Base-by-base conservation (phyloP, 1,140 invertebrate species). In the Drosophila rufa region DNA sequence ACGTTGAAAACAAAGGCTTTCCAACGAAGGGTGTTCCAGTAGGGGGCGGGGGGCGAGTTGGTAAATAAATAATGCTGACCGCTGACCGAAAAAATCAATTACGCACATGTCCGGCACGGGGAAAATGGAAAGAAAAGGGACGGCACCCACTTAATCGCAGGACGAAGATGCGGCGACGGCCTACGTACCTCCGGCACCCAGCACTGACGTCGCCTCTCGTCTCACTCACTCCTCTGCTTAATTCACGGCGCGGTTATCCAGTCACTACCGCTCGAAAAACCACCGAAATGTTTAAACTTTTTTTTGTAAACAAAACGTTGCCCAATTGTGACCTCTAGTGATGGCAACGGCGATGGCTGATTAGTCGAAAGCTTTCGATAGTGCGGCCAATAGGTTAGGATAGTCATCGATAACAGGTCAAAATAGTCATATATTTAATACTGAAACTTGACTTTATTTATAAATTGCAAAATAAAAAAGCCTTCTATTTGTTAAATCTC, bases 21-120 rank as follows among this genome's bases (percentile, higher is more conserved):
- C 17, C 30, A 15, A 59, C 17, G 14, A 8, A 11, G n/a, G 15
- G 2, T 8, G 30, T 1, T 33, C 7, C 8, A 33, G 30, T 8
- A 12, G 36, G 3, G n/a, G n/a, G 27, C 27, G 4, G 6, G 27
- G 12, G 25, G 1, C 27, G 33, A 36, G 22, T 56, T 56, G 33
- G 43, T 45, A 62, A 62, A 67, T 67, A 67, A 67, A 67, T 67
- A 67, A 67, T 67, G 58, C 43, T 56, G 53, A 56, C 53, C 53
- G 19, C 36, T 56, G 53, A 40, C 53, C 36, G 53, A 40, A 56
- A 56, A 56, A 56, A 56, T 56, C 53, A 56, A 56, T 56, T 56
- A 56, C 53, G 36, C 53, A 56, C 53, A 56, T 56, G 53, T 56
- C 53, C 53, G 53, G 53, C 53, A 40, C 2, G 36, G 53, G 38